A percentile compares a stretch with the other conserved stretches of the same genome.
These are phyloP conservation scores for Sebastes diploproa DNA, from an alignment of 2,797 vertebrate species.

Conservation along the genomic window DNA sequence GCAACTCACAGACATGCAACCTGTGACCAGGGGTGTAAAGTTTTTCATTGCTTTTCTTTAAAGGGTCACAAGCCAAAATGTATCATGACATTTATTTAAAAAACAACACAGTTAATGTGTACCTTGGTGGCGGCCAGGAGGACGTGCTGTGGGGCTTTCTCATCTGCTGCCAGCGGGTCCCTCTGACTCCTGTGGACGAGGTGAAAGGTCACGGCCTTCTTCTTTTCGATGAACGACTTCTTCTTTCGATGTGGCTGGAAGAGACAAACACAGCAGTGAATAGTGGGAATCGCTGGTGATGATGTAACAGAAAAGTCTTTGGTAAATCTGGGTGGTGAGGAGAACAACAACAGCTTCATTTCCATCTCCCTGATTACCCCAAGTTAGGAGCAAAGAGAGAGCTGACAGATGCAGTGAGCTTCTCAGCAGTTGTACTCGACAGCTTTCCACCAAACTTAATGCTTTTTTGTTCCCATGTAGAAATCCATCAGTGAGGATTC, in stretches of 20 bases:
- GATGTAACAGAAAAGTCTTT: background rate
- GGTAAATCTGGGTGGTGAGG: background rate
- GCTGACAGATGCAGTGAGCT: background rate
- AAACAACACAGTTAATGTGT: background rate
- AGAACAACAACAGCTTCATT: no score
- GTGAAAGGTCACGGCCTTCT: slow-evolving; percentile 94
- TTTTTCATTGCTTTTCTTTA: background rate
- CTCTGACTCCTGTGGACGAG: slow-evolving; percentile 97
- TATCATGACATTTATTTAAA: background rate
- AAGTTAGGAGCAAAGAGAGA: background rate
- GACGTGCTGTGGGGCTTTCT: slow-evolving; percentile 94
- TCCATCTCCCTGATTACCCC: background rate
- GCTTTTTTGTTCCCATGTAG: background rate
- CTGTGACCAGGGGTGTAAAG: background rate
- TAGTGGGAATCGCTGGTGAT: fast-evolving
- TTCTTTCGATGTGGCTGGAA: slow-evolving; percentile 94
- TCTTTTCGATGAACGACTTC: slow-evolving; percentile 96
- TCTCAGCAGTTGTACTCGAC: background rate
- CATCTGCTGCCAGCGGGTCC: slow-evolving; percentile 94
- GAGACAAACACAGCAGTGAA: background rate
- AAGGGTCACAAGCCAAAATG: background rate
- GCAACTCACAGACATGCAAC: background rate
- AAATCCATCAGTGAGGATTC: background rate
- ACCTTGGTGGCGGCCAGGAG: slow-evolving; percentile 88
- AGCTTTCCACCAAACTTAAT: background rate